Base-by-base conservation (phyloP, 2,113 vertebrate species). In the Podarcis raffonei region DNA sequence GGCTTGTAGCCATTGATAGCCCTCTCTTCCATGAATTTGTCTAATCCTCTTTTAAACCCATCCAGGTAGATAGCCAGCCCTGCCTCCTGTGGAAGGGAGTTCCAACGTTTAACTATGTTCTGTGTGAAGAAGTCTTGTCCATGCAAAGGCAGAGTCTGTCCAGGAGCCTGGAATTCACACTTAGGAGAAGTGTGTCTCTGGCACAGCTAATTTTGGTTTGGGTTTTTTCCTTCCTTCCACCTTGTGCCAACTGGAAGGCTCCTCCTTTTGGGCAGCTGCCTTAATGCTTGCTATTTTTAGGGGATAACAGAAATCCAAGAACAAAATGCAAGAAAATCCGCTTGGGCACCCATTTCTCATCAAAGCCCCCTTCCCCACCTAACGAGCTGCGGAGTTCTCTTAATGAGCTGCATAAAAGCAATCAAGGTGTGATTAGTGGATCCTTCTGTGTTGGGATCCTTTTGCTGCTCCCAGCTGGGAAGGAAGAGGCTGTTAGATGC, bases 381-480 rank as follows among this genome's bases (percentile, higher is more conserved):
- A 42, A 11, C 15, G 11, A n/a, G 74, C 74, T 16, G 57, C 22
- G 5, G 57, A 3, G 27, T 18, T 57, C 9, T 32, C 42, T 78
- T 71, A 22, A 32, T 0, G 5, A 75, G 65, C 57, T 18, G 1
- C 79, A 27, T 62, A 66, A 35, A 0, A 0, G 57, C 0, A 1
- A 74, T 4, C 68, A 74, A 65, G 71, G 39, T 9, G 35, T 0
- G 1, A 25, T 4, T 11, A 9, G 27, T 35, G 57, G 13, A 6
- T 37, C 13, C 4, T 4, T 12, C 4, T 69, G 53, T 65, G 0
- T 0, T 57, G 57, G 71, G 57, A 74, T 5, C 53, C 84, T 65
- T 53, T 77, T n/a, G 59, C 32, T 20, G 74, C 84, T 32, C 75
- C 78, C 75, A 13, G 79, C 13, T n/a, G 87, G 37, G n/a, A 39